These are phyloP conservation scores for Falcunculus frontatus DNA, from an alignment of 2,113 vertebrate genomes.

Conservation along the genomic window DNA sequence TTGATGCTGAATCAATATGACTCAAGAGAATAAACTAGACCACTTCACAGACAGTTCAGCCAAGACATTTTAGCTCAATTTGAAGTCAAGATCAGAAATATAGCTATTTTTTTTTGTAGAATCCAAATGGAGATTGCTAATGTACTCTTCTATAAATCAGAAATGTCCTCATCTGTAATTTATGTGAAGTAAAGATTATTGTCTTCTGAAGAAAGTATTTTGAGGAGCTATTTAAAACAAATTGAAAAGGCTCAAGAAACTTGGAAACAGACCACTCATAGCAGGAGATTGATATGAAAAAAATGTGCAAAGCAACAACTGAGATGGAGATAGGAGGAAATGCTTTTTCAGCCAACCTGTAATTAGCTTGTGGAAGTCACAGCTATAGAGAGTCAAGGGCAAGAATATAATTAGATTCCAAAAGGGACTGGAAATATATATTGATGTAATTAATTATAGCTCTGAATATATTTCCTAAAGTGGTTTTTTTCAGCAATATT, in stretches of 20 bases:
- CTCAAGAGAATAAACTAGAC: background rate
- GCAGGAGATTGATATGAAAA: background rate
- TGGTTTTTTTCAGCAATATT: background rate
- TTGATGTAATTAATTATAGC: slow-evolving; percentile 46
- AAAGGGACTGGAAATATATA: slow-evolving; percentile 22
- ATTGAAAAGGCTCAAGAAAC: background rate
- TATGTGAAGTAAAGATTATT: background rate
- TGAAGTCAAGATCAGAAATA: slow-evolving; percentile 17
- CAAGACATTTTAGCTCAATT: background rate
- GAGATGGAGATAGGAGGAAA: background rate
- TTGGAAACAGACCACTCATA: background rate
- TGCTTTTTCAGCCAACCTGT: slow-evolving; percentile 16
- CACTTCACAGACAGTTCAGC: background rate
- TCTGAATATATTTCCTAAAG: slow-evolving; percentile 14
- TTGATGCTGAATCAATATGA: background rate
- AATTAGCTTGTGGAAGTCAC: slow-evolving; percentile 27
- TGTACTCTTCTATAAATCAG: background rate
- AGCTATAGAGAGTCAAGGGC: background rate
- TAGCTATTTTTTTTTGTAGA: background rate
- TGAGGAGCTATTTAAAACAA: background rate
- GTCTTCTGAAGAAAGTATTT: background rate
- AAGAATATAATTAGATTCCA: slow-evolving; percentile 36
- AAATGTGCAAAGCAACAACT: background rate
- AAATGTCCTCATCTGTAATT: background rate
- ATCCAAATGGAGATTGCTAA: background rate